Conservation (phyloP, 2,888 invertebrate species). For the Saturnia pavonia region DNA sequence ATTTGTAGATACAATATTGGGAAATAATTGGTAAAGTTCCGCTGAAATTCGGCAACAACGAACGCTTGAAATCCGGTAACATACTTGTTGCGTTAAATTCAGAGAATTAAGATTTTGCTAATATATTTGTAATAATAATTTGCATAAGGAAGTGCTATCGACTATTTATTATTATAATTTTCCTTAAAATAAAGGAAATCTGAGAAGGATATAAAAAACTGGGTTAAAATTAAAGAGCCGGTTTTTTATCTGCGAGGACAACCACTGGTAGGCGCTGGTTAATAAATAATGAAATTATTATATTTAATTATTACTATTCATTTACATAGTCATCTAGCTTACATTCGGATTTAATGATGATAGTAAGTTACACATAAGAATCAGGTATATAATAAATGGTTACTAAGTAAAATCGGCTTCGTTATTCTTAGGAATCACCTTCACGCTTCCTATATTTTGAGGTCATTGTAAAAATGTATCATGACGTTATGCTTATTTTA, state of each 20-base stretch:
- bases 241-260: not conserved
- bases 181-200: not conserved
- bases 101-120: too few relatives aligned
- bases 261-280: not conserved
- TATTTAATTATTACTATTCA: not conserved
- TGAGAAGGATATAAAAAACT: not conserved
- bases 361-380: too few relatives aligned
- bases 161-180: not conserved
- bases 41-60: too few relatives aligned
- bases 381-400: not conserved
- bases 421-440: not conserved
- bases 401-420: not conserved
- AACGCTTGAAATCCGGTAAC: too few relatives aligned
- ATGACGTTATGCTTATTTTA: not conserved
- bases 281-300: not conserved
- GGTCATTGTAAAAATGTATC: not conserved
- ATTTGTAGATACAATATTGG: too few relatives aligned
- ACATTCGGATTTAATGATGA: too few relatives aligned
- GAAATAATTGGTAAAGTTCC: too few relatives aligned
- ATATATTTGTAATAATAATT: too few relatives aligned
- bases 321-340: too few relatives aligned
- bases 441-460: not conserved
- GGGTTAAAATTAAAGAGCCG: not conserved
- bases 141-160: not conserved
- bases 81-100: too few relatives aligned